These are phyloP conservation scores for Crematogaster levior DNA, from an alignment of 2,888 invertebrate species.

Conservation along the genomic window DNA sequence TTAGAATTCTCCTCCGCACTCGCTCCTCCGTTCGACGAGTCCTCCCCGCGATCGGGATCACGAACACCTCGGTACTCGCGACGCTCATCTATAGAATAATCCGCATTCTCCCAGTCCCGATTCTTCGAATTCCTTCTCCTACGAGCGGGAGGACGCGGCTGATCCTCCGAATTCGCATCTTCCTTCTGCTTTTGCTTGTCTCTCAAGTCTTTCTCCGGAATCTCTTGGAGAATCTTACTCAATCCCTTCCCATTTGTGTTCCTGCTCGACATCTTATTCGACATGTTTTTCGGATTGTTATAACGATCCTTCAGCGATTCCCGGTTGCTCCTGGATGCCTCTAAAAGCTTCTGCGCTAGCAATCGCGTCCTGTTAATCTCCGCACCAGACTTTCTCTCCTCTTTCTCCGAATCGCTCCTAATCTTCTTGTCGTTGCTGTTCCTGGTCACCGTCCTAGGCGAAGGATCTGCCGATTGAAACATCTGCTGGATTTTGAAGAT, in stretches of 20 bases:
- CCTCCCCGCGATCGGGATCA: background rate
- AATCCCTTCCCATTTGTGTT: constrained; percentile 56
- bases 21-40: constrained; percentile 2
- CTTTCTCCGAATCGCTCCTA: constrained; percentile 61
- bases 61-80: constrained; percentile 8
- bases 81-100: background rate
- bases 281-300: constrained; percentile 61
- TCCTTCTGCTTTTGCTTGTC: constrained; percentile 57
- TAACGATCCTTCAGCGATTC: constrained; percentile 70
- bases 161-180: constrained; percentile 47
- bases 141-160: constrained; percentile 72
- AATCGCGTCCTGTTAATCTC: constrained; percentile 75
- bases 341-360: constrained; percentile 77
- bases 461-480: constrained; percentile 73
- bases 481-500: constrained; percentile 81
- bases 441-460: constrained; percentile 35
- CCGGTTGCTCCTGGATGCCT: constrained; percentile 73
- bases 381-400: constrained; percentile 62
- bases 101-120: constrained; percentile 35
- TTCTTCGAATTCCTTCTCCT: constrained; percentile 65
- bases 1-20: constrained; percentile 38
- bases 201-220: constrained; percentile 35
- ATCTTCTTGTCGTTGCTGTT: constrained; percentile 59
- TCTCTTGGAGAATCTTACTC: constrained; percentile 41
- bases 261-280: constrained; percentile 25